Base-by-base conservation (phyloP, 2,113 vertebrate species). In the Peromyscus polionotus region DNA sequence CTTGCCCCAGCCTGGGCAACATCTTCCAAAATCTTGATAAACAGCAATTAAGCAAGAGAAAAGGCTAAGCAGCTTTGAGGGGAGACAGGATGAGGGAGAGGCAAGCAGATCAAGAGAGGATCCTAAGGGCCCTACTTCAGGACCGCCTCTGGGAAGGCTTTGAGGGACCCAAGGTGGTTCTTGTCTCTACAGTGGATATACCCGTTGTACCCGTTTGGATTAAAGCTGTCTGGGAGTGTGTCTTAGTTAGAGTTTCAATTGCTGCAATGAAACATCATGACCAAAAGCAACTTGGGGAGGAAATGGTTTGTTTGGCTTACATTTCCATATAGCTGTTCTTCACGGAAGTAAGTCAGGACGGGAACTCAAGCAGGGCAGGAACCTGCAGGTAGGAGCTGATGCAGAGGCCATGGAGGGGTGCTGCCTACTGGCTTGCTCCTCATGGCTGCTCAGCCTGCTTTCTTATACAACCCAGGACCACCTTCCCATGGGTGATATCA, bases 51-150 rank as follows among this genome's bases (percentile, higher is more conserved):
- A 72, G 7, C 51, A 26, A 26, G 39, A 91, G 24, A 26, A 72
- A 68, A 88, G 67, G n/a, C 2, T 26, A 33, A 6, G 4, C 45
- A 0, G 19, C n/a, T 42, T 33, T 13, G 16, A 87, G 31, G 20
- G 19, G 42, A 83, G 87, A 42, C 0, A 28, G 5, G n/a, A 11
- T 61, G 48, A 3, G 5, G 3, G 63, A 1, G 17, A 33, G 28
- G 45, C 14, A 39, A 81, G 17, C 17, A 45, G 45, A 7, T 26
- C 36, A 14, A 67, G 51, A 79, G 77, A 51, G 14, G 16, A 1
- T 33, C 24, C 45, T 14, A 14, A 8, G 20, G 59, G 7, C 9
- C 11, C 13, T 0, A 1, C 14, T 3, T 10, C n/a, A 42, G 13
- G 9, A 10, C 63, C 12, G 7, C 48, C 16, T 39, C 33, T 5